Conservation (phyloP, 2,888 invertebrate species). For the Eumerus sabulonum region DNA sequence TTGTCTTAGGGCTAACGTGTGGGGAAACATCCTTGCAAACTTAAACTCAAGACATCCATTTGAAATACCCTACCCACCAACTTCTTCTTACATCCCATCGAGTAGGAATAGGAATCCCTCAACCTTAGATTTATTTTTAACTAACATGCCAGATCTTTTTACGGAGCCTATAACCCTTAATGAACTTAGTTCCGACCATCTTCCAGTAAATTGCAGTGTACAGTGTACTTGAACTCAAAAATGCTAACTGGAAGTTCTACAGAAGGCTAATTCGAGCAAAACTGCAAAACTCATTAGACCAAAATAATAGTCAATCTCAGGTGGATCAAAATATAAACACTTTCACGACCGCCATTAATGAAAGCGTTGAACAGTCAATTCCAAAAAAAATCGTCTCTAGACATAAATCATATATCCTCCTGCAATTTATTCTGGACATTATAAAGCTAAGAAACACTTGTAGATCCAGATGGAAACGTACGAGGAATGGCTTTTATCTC, state of each 20-base stretch:
- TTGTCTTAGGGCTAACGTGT: background rate
- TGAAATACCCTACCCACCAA: background rate
- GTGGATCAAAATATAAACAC: background rate
- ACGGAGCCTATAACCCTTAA: background rate
- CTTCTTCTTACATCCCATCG: slow-evolving; percentile 1
- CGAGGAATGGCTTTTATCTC: background rate
- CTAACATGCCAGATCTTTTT: background rate
- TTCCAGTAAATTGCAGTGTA: slow-evolving; percentile 6
- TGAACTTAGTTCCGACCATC: slow-evolving; percentile 17
- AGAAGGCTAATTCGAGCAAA: background rate
- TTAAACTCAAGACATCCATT: background rate
- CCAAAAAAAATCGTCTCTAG: background rate
- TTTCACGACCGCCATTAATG: background rate
- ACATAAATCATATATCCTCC: background rate
- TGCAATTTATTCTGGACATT: background rate
- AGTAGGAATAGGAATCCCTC: slow-evolving; percentile 3
- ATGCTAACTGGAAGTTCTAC: background rate
- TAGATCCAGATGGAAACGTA: background rate
- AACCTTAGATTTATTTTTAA: slow-evolving; percentile 8
- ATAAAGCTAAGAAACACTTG: background rate
- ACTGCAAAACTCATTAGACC: background rate
- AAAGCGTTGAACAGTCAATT: background rate
- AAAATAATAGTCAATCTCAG: background rate
- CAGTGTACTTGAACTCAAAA: background rate
- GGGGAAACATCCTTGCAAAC: background rate